Evolutionary conservation across 2,888 invertebrate species (phyloP).

Genomic region (Ellobium chinense): DNA sequence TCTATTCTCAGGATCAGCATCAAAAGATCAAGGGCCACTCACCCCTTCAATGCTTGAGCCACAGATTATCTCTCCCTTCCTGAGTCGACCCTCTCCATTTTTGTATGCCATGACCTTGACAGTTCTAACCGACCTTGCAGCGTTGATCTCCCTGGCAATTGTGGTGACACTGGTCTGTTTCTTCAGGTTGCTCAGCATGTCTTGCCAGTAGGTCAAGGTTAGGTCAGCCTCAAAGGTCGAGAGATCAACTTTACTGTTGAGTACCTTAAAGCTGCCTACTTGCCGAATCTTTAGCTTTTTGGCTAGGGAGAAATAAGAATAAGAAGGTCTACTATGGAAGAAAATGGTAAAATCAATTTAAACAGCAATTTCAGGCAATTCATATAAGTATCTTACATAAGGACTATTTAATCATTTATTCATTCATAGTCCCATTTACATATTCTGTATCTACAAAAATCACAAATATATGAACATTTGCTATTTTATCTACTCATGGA

Average conservation of each 20-base stretch:
- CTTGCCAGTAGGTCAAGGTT: constrained; percentile 73
- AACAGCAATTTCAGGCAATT: too few relatives aligned
- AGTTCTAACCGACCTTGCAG: constrained; percentile 71
- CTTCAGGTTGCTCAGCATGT: constrained; percentile 65
- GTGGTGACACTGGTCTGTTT: constrained; percentile 69
- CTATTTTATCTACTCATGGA: too few relatives aligned
- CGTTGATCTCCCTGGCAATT: constrained; percentile 76
- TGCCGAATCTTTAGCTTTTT: constrained; percentile 70
- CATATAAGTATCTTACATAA: too few relatives aligned
- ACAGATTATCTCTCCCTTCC: constrained; percentile 74
- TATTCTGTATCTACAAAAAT: background rate
- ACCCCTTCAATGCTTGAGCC: constrained; percentile 77
- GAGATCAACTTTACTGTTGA: constrained; percentile 78
- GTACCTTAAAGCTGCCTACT: constrained; percentile 76
- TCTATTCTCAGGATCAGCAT: background rate
- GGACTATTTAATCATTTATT: too few relatives aligned
- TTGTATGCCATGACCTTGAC: constrained; percentile 77
- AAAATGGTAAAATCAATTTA: too few relatives aligned
- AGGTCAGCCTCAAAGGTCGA: constrained; percentile 76
- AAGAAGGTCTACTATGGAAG: background rate
- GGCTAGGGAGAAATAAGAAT: constrained; percentile 50
- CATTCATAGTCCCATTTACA: background rate
- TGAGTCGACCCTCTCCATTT: constrained; percentile 77
- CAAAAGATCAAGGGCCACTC: constrained; percentile 53
- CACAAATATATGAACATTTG: background rate